Evolutionary conservation across 2,797 vertebrate species (phyloP), one percentile per base, ranked within the genome.

Genomic region (Rousettus madagascariensis): DNA sequence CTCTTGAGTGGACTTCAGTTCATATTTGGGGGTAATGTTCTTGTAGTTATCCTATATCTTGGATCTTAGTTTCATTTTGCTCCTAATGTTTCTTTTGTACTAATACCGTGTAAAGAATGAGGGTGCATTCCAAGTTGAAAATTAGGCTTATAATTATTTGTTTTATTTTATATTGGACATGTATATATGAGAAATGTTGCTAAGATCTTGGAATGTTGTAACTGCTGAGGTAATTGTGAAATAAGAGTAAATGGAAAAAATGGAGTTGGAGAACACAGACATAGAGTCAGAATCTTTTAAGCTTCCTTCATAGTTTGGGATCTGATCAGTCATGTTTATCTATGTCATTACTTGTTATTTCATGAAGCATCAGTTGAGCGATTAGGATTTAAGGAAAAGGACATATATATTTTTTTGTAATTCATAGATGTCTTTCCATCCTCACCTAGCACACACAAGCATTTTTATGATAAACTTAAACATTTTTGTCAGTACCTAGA

Each of bases 191-290:
- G 36, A 87, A 90, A 51, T 55, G 4, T 53, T 28, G 38, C 61
- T 91, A 36, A 85, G 51, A 68, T 82, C 20, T 90, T 85, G 30
- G 1, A 74, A 2, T 59, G 19, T 83, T 86, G 28, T 86, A 65
- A 91, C 68, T 91, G 63, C 68, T 65, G 63, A 78, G n/a, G 22
- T 68, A 88, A 65, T 59, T 72, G 41, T 80, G 66, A 95, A 87
- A 41, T 90, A 43, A 84, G 49, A 36, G 30, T 65, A 46, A 91
- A 49, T 3, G 53, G n/a, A 26, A 53, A 74, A 59, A 87, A n/a
- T 63, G 43, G n/a, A 49, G 74, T 85, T 85, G 53, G 13, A 66
- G 59, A 86, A 63, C 46, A 78, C 11, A 84, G 36, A 46, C 41
- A 49, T 63, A 65, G 87, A 90, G 46, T 94, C 66, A 49, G 49